Evolutionary conservation across 2,888 invertebrate species (phyloP), one percentile per base, ranked within the genome.

Genomic region (Poecilus cupreus): DNA sequence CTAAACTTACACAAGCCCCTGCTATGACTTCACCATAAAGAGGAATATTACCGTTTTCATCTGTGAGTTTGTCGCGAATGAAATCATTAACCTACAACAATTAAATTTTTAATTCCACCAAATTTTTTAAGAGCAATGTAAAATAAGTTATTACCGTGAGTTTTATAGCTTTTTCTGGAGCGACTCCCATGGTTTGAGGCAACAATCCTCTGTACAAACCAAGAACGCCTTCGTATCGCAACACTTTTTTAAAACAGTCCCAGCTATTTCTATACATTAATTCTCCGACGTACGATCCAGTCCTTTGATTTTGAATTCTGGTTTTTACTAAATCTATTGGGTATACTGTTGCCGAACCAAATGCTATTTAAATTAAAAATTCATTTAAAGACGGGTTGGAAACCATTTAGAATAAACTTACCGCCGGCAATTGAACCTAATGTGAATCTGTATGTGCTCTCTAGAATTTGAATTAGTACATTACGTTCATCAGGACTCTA

Each of bases 321-420:
- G 99, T 99, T 90, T 99, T 99, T 2, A 99, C 99, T 87, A 99
- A 91, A 91, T 99, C 99, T 86, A 99, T 99, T 1, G 99, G 99
- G 90, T 99, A 99, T 0, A 99, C 99, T 0, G 98, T 97, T 39
- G 98, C 97, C 0, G 99, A 99, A 83, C 99, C 99, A 84, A 97
- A 95, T 82, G 98, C 99, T 96, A 87, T 64, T 87, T 86, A 76
- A 80, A 22, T 78, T 68, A 20, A 46, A 49, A 16, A 39, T 37
- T 60, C 37, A 20, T 43, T 13, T 43, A 74, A 37, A 72, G 74
- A 72, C 39, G 20, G 24, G 22, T 16, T 68, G 4, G 26, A 22
- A 43, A 80, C 5, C 51, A 26, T n/a, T 46, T 3, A 37, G 8
- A 0, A 13, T 18, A 8, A 18, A 90, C 92, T 90, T 90, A 97